Base-by-base conservation (phyloP, 2,797 vertebrate genomes). In the Chaunax sp. region DNA sequence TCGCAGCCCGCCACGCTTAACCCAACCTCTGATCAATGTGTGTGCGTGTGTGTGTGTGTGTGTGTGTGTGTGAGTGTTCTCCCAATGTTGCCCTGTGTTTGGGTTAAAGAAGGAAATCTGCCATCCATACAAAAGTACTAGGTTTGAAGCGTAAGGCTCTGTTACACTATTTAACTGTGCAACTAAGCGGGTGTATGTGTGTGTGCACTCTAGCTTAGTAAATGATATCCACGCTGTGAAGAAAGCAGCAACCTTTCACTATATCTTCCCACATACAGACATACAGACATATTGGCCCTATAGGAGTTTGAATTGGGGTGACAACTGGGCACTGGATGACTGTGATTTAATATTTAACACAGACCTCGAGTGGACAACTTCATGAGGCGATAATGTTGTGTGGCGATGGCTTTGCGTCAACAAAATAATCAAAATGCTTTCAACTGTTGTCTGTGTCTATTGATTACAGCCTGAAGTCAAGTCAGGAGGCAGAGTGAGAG, bases 81-180 rank as follows among this genome's bases (percentile, higher is more conserved):
- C 77, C 84, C 85, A 89, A 84, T 80, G 77, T 77, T 90, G 84
- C 82, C 76, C 73, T 65, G 77, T 90, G 89, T 91, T 92, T 89
- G 90, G 87, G 90, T 91, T 93, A 92, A 93, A 91, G 92, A 92
- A 92, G 81, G 76, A 90, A 92, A 89, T 91, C 91, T 90, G 83
- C 85, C 86, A 87, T 85, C 91, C 90, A 91, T 92, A 91, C 81
- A 72, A 88, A 92, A 91, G 78, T 69, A 83, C 80, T 68, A 43
- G 60, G 61, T 83, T 68, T 80, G 70, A 80, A 71, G 75, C 73
- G 81, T 80, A 87, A 83, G 86, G 80, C 85, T 85, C 69, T 71
- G 84, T 85, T 89, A 85, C 83, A 87, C 90, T 77, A 70, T 87
- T 90, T 89, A 90, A 87, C 77, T 80, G 88, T 75, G 78, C 73